Evolutionary conservation across 2,113 vertebrate species (phyloP).

Genomic region (Chauna torquata): DNA sequence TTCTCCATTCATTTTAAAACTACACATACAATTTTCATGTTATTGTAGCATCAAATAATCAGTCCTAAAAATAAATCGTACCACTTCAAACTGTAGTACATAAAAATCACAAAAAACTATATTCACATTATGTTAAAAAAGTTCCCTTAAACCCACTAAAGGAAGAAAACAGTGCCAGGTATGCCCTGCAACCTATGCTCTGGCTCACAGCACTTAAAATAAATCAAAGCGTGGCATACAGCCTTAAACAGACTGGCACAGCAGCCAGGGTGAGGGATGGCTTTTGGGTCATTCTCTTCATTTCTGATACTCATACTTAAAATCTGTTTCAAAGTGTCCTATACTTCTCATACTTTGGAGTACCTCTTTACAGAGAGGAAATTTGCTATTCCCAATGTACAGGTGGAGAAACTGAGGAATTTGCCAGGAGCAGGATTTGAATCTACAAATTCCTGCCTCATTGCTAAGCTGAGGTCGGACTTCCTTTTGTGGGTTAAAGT

Average conservation of each 20-base stretch:
- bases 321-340: neutral
- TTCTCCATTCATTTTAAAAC: slow-evolving; percentile 20
- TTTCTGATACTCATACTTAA: neutral
- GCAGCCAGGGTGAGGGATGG: neutral
- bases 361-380: neutral
- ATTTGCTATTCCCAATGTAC: neutral
- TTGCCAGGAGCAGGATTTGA: neutral
- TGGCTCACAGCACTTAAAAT: neutral
- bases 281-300: neutral
- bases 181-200: neutral
- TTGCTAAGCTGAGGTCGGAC: neutral
- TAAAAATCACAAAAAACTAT: slow-evolving; percentile 39
- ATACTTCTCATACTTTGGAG: neutral
- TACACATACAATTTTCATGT: slow-evolving; percentile 26
- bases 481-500: slow-evolving; percentile 34
- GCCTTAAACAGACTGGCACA: neutral
- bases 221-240: neutral
- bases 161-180: neutral
- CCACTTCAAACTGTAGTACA: slow-evolving; percentile 27
- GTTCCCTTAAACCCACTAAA: slow-evolving; percentile 37
- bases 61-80: slow-evolving; percentile 22
- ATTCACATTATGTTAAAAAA: slow-evolving; percentile 42
- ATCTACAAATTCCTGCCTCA: neutral
- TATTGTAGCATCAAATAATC: slow-evolving; percentile 35
- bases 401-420: neutral